phyloP scores from a whole-genome alignment of 2,113 vertebrate species.

The Bujurquina vittata region DNA sequence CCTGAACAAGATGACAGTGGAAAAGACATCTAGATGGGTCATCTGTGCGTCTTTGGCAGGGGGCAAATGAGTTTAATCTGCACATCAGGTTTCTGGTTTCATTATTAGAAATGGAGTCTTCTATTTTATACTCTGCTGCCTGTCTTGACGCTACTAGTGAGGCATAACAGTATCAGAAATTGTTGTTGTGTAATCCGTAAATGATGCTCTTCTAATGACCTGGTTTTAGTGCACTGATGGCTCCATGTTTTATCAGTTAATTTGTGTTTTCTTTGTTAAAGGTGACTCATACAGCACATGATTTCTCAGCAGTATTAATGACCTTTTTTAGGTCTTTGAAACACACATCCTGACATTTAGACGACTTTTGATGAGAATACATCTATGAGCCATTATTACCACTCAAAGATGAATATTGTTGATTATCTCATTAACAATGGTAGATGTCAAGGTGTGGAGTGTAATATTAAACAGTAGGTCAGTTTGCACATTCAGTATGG shows the following conservation, averaged over 20 bases:
- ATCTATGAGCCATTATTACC: neutral
- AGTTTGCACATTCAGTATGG: neutral
- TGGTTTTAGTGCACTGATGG: neutral
- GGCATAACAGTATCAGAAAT: neutral
- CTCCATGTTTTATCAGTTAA: neutral
- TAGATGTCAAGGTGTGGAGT: neutral
- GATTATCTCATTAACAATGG: neutral
- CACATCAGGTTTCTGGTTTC: no score
- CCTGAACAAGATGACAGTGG: no score
- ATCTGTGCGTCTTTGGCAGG: no score
- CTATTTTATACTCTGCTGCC: no score
- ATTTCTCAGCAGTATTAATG: constrained; percentile 29
- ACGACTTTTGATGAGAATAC: neutral
- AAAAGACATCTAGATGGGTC: no score
- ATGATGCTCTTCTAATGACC: neutral
- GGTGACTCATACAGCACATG: neutral
- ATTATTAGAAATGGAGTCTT: no score
- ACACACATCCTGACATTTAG: neutral
- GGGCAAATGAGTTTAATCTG: no score
- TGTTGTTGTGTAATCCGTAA: neutral
- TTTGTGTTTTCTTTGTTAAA: neutral
- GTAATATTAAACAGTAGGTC: neutral
- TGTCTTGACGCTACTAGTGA: no score
- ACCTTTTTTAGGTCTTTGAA: neutral
- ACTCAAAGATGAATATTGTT: neutral